Evolutionary conservation across 2,797 vertebrate genomes (phyloP).

Genomic region (Emydoidea blandingii): DNA sequence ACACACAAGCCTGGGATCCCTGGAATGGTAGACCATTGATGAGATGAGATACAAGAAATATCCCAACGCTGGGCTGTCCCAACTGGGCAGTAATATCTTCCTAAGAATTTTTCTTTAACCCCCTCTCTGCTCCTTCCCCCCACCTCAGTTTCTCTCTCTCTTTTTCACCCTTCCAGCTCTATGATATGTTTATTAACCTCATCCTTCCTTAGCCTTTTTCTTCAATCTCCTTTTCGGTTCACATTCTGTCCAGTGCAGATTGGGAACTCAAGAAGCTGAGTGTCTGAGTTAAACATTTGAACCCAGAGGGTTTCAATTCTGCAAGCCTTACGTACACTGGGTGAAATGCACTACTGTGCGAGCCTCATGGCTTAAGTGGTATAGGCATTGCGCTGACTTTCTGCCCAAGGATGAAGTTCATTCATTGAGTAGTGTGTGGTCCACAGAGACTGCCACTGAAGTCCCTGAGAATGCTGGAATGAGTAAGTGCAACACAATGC

Average conservation of each 20-base stretch:
- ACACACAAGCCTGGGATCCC: not conserved
- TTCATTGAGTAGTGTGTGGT: not conserved
- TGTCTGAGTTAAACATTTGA: not conserved
- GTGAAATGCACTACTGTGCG: not conserved
- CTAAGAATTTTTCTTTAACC: conserved; percentile 64
- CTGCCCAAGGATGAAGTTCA: not conserved
- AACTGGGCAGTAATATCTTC: conserved; percentile 59
- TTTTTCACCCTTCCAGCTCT: conserved; percentile 8
- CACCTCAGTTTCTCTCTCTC: conserved; percentile 30
- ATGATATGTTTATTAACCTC: conserved; percentile 54
- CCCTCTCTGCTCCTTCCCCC: conserved; percentile 45
- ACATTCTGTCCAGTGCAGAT: not conserved
- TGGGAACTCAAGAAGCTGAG: not conserved
- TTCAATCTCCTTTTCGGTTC: not conserved
- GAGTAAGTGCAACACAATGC: not conserved
- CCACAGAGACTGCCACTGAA: not conserved
- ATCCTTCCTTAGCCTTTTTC: not conserved
- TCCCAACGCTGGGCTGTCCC: conserved; percentile 53
- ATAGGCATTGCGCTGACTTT: not conserved
- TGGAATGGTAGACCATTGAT: not conserved
- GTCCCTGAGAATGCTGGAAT: not conserved
- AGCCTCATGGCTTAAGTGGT: not conserved
- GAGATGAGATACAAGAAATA: not conserved
- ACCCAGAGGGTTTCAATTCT: not conserved
- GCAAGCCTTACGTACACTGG: not conserved